These are phyloP conservation scores for Baronia brevicornis DNA, from an alignment of 2,888 invertebrate species.

Conservation along the genomic window DNA sequence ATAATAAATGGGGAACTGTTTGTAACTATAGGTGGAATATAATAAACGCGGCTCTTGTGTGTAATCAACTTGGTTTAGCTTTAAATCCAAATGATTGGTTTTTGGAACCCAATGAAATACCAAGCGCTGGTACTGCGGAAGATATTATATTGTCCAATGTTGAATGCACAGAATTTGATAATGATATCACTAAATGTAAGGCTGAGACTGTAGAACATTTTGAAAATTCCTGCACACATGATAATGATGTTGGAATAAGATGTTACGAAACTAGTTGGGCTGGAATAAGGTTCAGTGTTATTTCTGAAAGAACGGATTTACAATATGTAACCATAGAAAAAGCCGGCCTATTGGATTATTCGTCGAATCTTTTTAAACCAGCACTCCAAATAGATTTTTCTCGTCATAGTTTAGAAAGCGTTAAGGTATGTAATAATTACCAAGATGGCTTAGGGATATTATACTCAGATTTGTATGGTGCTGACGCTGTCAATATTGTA, in stretches of 20 bases:
- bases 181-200: conserved; percentile 91
- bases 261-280: conserved; percentile 97
- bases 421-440: conserved; percentile 88
- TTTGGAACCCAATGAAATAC: conserved; percentile 87
- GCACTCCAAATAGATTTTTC: conserved; percentile 92
- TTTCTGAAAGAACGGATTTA: conserved; percentile 90
- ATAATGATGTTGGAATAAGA: conserved; percentile 90
- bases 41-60: conserved; percentile 92
- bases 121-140: conserved; percentile 84
- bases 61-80: conserved; percentile 94
- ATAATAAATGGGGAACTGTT: conserved; percentile 96
- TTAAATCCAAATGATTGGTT: conserved; percentile 95
- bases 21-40: conserved; percentile 98
- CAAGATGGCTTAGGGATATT: conserved; percentile 95
- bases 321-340: conserved; percentile 92
- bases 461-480: conserved; percentile 94
- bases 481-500: conserved; percentile 86
- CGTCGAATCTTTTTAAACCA: conserved; percentile 89
- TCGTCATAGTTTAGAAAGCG: conserved; percentile 86
- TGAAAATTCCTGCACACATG: conserved; percentile 91
- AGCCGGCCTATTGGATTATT: conserved; percentile 95
- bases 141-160: conserved; percentile 90
- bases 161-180: conserved; percentile 92
- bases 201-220: conserved; percentile 86
- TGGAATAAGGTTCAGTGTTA: conserved; percentile 91